Percentiles rank a stretch among this genome's conserved stretches.
phyloP scores from a whole-genome alignment of 2,113 vertebrate species.

The Scomber colias region DNA sequence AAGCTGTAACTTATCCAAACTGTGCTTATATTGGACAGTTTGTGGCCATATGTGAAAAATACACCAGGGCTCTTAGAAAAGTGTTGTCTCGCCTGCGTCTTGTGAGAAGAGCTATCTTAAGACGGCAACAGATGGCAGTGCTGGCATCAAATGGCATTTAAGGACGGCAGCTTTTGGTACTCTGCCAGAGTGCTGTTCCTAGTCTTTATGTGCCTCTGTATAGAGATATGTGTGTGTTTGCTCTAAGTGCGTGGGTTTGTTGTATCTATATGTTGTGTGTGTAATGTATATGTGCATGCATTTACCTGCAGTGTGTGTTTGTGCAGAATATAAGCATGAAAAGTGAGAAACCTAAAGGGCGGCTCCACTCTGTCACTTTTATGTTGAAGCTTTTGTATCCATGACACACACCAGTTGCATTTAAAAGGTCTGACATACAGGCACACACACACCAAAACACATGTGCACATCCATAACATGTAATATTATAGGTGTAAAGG shows the following conservation, averaged over 20 bases:
- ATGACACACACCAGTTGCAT: neutral
- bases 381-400: neutral
- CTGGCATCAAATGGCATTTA: conserved; percentile 87
- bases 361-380: neutral
- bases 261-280: conserved; percentile 51
- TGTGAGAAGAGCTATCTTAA: conserved; percentile 64
- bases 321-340: conserved; percentile 64
- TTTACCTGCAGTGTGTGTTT: neutral
- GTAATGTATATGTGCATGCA: too few relatives aligned
- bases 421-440: neutral
- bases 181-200: conserved; percentile 47
- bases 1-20: conserved; percentile 28
- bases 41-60: conserved; percentile 54
- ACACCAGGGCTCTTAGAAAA: conserved; percentile 26
- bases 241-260: conserved; percentile 80
- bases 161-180: conserved; percentile 51
- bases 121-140: conserved; percentile 92
- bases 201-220: conserved; percentile 67
- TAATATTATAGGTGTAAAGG: neutral
- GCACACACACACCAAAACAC: neutral
- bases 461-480: too few relatives aligned
- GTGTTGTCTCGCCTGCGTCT: conserved; percentile 39
- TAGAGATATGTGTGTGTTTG: conserved; percentile 1
- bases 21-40: conserved; percentile 19
- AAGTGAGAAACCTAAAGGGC: conserved; percentile 67